Base-by-base conservation (phyloP, 1,140 invertebrate species). In the Pygmarrhopalites habei region DNA sequence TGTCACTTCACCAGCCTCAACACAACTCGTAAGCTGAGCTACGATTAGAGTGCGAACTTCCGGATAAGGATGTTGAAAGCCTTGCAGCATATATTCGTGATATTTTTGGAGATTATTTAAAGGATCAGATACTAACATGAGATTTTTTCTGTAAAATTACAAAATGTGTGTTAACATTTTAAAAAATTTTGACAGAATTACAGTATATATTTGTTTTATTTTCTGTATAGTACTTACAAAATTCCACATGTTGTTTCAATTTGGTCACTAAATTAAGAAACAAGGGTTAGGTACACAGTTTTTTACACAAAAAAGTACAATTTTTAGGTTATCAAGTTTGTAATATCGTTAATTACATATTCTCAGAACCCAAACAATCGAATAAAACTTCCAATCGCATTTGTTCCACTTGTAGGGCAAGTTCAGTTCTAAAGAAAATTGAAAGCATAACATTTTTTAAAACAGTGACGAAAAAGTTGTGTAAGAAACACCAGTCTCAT, bases 121-220 rank as follows among this genome's bases (percentile, higher is more conserved):
- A 14, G 69, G 66, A 52, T 71, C 59, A 2, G 62, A 32, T 29
- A 71, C 55, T 1, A 41, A 2, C 69, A 71, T 71, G 10, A 71
- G 21, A 23, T 47, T 59, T 49, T 62, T 68, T 44, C n/a, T n/a
- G n/a, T n/a, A n/a, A n/a, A n/a, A n/a, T n/a, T n/a, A n/a, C n/a
- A n/a, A n/a, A n/a, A n/a, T n/a, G n/a, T n/a, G n/a, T n/a, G n/a
- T n/a, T n/a, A n/a, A n/a, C n/a, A n/a, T n/a, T n/a, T n/a, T n/a
- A n/a, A n/a, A n/a, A n/a, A n/a, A n/a, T n/a, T n/a, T n/a, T n/a
- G n/a, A n/a, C n/a, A n/a, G n/a, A n/a, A n/a, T n/a, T n/a, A n/a
- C n/a, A n/a, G n/a, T n/a, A n/a, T n/a, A n/a, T n/a, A n/a, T n/a
- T n/a, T n/a, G n/a, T n/a, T n/a, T n/a, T n/a, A n/a, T n/a, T n/a